These are phyloP conservation scores for Lytechinus pictus DNA, from an alignment of 35 echinoderm and acorn worm species.

Conservation along the genomic window DNA sequence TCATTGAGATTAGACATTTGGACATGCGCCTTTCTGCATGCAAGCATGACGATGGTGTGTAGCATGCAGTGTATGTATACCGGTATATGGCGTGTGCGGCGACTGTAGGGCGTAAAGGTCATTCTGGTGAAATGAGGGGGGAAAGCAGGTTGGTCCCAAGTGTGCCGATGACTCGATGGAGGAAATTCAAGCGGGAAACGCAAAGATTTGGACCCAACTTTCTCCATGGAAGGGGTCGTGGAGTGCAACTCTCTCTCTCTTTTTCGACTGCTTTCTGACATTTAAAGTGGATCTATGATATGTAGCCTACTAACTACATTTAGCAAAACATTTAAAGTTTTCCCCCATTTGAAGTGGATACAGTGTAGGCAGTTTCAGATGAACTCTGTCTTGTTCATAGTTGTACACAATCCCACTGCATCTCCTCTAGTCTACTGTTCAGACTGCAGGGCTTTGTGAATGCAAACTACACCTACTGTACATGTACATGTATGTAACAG, in stretches of 20 bases:
- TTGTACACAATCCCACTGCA: too few species aligned
- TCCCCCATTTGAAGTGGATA: too few species aligned
- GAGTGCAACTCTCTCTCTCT: background rate
- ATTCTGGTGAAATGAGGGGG: background rate
- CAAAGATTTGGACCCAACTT: background rate
- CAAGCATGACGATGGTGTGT: background rate
- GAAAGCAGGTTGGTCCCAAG: constrained; percentile 29
- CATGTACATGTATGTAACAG: too few species aligned
- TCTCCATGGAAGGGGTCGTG: background rate
- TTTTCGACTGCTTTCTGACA: background rate
- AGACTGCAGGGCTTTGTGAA: too few species aligned
- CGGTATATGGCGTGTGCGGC: background rate
- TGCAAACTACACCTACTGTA: too few species aligned
- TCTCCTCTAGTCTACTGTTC: too few species aligned
- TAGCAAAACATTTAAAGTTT: too few species aligned
- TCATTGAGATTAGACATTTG: background rate
- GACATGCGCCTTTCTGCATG: background rate
- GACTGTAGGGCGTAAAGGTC: background rate
- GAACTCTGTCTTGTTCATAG: too few species aligned
- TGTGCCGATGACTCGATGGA: constrained; percentile 29
- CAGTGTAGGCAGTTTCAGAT: too few species aligned
- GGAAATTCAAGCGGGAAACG: constrained; percentile 35
- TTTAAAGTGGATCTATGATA: background rate
- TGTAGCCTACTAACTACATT: too few species aligned
- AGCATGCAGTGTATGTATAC: background rate